Evolutionary conservation across 1,140 invertebrate species (phyloP), one percentile per base, ranked within the genome.

Genomic region (Bombyx mori): DNA sequence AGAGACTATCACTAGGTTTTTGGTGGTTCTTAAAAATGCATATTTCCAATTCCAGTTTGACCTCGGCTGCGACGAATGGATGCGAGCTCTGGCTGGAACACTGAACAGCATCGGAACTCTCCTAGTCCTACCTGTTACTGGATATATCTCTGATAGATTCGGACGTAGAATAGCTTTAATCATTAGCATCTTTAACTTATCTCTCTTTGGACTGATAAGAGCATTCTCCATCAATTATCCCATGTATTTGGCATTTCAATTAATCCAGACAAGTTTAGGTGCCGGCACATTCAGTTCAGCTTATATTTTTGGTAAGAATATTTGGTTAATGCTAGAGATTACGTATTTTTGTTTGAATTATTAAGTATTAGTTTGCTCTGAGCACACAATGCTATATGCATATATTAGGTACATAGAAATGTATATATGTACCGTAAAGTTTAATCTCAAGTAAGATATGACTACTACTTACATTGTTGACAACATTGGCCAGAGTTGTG

Each of bases 211-310:
- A 3, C 67, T 94, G 18, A 86, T 90, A 9, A 88, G 90, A 60
- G 90, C 92, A 1, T 93, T 93, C 66, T 89, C 92, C 4, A 87
- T 90, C 7, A 91, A 89, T 74, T 94, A 93, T 67, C 76, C 81
- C 49, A 90, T 89, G 79, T 94, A 94, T 62, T n/a, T 85, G 1
- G 62, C 88, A 2, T 89, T 93, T 43, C 92, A 93, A 78, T 89
- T 93, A 46, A 65, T 93, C 35, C 92, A 93, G 65, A 83, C 88
- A n/a, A 89, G 90, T 4, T 86, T 87, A 6, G 80, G 79, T 7
- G 81, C 74, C 48, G 84, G 82, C 35, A 75, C 77, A 1, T 85
- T 73, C 61, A 85, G 77, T 61, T 79, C 80, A 18, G 73, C 72
- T 18, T 83, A 79, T 71, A 75, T 86, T 58, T 73, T 83, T 57